Percentiles rank a stretch among this genome's conserved stretches.
Conservation (phyloP, 1,140 invertebrate genomes). For the Aphis craccivora region DNA sequence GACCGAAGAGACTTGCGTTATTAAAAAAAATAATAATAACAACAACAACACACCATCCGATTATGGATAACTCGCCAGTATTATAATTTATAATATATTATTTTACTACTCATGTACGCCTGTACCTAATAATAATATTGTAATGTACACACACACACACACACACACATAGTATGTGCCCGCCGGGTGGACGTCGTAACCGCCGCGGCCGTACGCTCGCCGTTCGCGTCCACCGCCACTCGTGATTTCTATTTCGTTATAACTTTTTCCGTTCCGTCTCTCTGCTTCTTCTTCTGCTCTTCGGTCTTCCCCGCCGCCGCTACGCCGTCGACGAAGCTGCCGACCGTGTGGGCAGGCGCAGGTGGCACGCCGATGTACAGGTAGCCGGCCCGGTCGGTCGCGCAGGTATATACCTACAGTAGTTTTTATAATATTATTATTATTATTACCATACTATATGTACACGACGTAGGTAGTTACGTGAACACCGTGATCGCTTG, state of each 20-base stretch:
- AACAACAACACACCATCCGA: neutral
- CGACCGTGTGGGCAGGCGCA: slow-evolving; percentile 9
- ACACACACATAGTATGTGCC: neutral
- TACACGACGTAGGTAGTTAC: neutral
- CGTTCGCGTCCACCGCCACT: neutral
- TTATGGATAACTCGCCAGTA: neutral
- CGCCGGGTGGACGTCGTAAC: neutral
- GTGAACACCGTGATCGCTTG: neutral
- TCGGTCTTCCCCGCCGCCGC: neutral
- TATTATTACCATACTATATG: neutral
- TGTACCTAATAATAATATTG: neutral
- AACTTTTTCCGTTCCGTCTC: neutral
- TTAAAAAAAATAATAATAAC: neutral
- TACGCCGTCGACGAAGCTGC: neutral
- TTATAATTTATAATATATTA: neutral
- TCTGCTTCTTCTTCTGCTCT: neutral
- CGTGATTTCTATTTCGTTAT: slow-evolving; percentile 1
- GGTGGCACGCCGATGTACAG: slow-evolving; percentile 16
- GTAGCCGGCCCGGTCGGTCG: neutral
- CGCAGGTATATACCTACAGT: slow-evolving; percentile 19
- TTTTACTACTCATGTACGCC: neutral
- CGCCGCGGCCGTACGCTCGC: neutral
- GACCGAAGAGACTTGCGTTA: neutral
- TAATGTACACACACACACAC: neutral
- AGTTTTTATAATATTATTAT: slow-evolving; percentile 40